Evolutionary conservation across 2,888 invertebrate species (phyloP).

Genomic region (Drepanosiphum platanoidis): DNA sequence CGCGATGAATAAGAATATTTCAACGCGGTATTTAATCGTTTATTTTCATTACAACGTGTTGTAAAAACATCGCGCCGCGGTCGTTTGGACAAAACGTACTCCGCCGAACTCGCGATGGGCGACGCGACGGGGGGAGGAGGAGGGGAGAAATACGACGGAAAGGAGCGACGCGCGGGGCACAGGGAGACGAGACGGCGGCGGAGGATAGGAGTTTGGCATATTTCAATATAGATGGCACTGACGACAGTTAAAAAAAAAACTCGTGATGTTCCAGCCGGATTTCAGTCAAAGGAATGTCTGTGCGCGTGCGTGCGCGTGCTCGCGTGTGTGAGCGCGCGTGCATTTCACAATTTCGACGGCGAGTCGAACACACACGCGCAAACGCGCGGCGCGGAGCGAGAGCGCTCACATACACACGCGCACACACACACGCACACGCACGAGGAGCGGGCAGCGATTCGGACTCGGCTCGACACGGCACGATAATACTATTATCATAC

Average conservation of each 20-base stretch:
- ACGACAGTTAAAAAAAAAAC: slow-evolving; percentile 64
- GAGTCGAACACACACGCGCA: neutral
- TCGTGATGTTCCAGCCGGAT: slow-evolving; percentile 57
- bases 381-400: neutral
- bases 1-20: neutral
- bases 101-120: slow-evolving; percentile 23
- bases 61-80: neutral
- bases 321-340: slow-evolving; percentile 5
- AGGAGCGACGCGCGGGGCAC: neutral
- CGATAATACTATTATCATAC: too few species aligned
- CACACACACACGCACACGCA: neutral
- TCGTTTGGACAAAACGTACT: slow-evolving; percentile 37
- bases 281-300: slow-evolving; percentile 53
- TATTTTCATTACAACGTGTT: neutral
- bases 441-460: neutral
- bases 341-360: slow-evolving; percentile 54
- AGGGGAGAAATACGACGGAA: neutral
- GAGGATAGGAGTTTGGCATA: slow-evolving; percentile 63
- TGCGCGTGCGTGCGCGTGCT: slow-evolving; percentile 16
- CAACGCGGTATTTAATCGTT: too few species aligned
- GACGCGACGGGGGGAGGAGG: neutral
- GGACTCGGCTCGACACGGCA: neutral
- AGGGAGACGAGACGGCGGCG: slow-evolving; percentile 17
- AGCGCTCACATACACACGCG: neutral
- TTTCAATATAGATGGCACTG: slow-evolving; percentile 70